These are phyloP conservation scores for Trissolcus japonicus DNA, from an alignment of 2,888 invertebrate species.

Conservation along the genomic window DNA sequence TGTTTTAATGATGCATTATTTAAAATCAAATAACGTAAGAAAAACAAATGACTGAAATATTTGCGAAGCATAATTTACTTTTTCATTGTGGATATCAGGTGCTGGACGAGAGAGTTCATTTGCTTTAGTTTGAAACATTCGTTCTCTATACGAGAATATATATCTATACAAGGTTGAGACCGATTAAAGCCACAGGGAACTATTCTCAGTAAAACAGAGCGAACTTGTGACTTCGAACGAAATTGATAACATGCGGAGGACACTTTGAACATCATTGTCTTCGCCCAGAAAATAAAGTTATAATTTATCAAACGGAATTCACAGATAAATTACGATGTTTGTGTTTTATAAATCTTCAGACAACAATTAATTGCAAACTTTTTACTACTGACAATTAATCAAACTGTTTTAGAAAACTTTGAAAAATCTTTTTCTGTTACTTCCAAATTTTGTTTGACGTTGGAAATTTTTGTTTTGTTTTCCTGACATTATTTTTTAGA, in stretches of 20 bases:
- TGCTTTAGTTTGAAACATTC: constrained; percentile 17
- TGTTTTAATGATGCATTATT: too few relatives aligned
- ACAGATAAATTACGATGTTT: constrained; percentile 7
- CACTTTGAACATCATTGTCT: constrained; percentile 17
- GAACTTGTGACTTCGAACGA: constrained; percentile 20
- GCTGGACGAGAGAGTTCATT: constrained; percentile 5
- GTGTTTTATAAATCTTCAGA: neutral
- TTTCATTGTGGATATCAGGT: too few relatives aligned
- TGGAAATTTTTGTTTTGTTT: too few relatives aligned
- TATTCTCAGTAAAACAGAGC: neutral
- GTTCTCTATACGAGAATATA: constrained; percentile 22
- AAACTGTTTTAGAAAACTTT: too few relatives aligned
- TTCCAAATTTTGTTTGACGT: too few relatives aligned
- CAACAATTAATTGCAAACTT: too few relatives aligned
- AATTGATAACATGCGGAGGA: constrained; percentile 31
- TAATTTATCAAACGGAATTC: constrained; percentile 16
- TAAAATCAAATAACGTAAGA: too few relatives aligned
- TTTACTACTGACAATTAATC: too few relatives aligned
- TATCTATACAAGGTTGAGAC: constrained; percentile 12
- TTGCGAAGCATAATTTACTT: too few relatives aligned
- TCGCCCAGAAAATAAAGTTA: constrained; percentile 17
- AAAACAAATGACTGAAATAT: too few relatives aligned
- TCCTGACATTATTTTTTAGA: too few relatives aligned
- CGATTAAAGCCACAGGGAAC: constrained; percentile 25
- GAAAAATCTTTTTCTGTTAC: too few relatives aligned